Evolutionary conservation across 92 coral and sea anemone species (phyloP).

Genomic region (Galaxea fascicularis): DNA sequence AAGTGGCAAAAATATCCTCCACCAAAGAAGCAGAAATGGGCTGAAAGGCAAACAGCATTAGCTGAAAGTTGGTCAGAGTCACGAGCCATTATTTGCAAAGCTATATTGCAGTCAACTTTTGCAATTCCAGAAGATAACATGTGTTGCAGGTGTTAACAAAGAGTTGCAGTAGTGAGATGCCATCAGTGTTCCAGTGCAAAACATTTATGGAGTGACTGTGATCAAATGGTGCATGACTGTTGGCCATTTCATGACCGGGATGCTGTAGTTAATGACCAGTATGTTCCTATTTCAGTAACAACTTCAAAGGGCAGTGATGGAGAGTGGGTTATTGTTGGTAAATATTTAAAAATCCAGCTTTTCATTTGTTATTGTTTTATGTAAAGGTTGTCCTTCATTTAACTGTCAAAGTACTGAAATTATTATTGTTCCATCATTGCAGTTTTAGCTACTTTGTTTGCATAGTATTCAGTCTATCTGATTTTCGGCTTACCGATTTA

Average conservation of each 20-base stretch:
- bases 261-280: conserved; percentile 39
- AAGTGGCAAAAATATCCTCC: too few species aligned
- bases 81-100: conserved; percentile 1
- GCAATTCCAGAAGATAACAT: conserved; percentile 26
- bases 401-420: too few species aligned
- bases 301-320: conserved; percentile 34
- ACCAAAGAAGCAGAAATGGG: too few species aligned
- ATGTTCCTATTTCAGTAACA: conserved; percentile 41
- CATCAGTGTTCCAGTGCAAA: conserved; percentile 12
- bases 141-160: conserved; percentile 26
- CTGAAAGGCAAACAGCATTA: conserved; percentile 24
- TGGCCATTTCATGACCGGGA: conserved; percentile 52
- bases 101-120: conserved; percentile 12
- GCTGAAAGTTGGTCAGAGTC: conserved; percentile 45
- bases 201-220: conserved; percentile 44
- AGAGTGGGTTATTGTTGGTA: too few species aligned
- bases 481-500: too few species aligned
- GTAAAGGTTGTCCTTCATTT: too few species aligned
- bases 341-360: background rate
- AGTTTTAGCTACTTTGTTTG: too few species aligned
- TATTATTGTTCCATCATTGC: too few species aligned
- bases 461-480: too few species aligned
- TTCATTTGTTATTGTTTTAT: background rate
- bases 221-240: conserved; percentile 17
- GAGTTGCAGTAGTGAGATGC: conserved; percentile 27